These are phyloP conservation scores for Electrophaes corylata DNA, from an alignment of 2,888 invertebrate genomes.

Conservation along the genomic window DNA sequence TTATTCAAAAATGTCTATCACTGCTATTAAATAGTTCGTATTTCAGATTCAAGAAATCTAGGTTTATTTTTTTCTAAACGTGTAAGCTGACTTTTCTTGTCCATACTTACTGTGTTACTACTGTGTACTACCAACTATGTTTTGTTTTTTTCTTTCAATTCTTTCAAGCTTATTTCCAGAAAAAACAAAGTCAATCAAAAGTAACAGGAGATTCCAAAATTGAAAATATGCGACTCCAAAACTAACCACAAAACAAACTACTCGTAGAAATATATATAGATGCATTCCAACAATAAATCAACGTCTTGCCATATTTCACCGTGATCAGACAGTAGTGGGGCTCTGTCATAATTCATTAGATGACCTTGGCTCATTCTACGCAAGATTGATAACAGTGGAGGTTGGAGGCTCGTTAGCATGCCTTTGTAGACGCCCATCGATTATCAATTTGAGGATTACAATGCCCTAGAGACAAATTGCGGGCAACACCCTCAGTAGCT, in stretches of 20 bases:
- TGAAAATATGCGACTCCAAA: neutral
- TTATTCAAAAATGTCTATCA: no score
- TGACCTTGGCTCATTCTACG: conserved; percentile 52
- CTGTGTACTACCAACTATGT: no score
- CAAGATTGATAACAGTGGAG: conserved; percentile 62
- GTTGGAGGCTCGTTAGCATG: conserved; percentile 58
- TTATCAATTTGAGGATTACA: conserved; percentile 68
- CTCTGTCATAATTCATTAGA: conserved; percentile 43
- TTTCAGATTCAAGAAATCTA: no score
- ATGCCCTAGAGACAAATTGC: conserved; percentile 61
- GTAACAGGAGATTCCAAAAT: no score
- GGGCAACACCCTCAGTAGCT: conserved; percentile 43
- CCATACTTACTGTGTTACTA: no score
- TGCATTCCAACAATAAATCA: conserved; percentile 34
- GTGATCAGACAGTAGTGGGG: conserved; percentile 44
- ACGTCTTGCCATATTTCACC: conserved; percentile 36
- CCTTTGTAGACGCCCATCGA: conserved; percentile 63
- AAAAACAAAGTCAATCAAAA: no score
- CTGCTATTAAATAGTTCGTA: no score
- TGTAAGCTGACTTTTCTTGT: no score
- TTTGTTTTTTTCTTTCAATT: no score
- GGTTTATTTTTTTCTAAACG: no score
- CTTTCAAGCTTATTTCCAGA: no score
- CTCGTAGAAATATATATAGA: neutral
- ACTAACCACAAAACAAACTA: neutral